Base-by-base conservation (phyloP, 2,888 invertebrate genomes). In the Eretmocerus hayati region DNA sequence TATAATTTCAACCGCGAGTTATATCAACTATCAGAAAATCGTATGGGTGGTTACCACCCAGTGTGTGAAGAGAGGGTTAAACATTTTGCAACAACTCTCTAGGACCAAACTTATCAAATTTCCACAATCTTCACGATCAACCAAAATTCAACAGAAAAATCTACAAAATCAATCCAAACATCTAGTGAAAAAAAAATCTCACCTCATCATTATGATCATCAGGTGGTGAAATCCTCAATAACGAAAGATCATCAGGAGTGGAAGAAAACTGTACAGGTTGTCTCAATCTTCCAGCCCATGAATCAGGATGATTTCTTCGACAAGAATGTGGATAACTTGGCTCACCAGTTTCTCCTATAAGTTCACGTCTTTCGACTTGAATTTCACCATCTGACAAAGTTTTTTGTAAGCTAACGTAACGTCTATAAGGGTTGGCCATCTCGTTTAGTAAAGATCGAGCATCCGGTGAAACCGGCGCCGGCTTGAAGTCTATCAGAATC, bases 401-500 rank as follows among this genome's bases (percentile, higher is more conserved):
- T 74, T 88, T 89, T 51, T 84, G 82, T 50, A 87, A 72, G 20
- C 71, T 64, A 56, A 74, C 75, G 31, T 66, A 63, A 64, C 76
- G 75, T 26, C 78, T 77, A 18, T 59, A 61, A 4, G 64, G 63
- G 36, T 63, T 60, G 4, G 68, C 62, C 53, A 67, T 66, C 50
- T 64, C 62, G 49, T 64, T 64, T 9, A 71, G 62, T 39, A 66
- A 62, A 16, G 62, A 64, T 52, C 80, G 79, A 44, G 80, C 80
- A 43, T 80, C 80, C 44, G 83, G 81, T 16, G 84, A 81, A 57
- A 80, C 80, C 36, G 77, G 77, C 43, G 80, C 80, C 5, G 90
- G 90, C 71, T 90, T 89, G 67, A 90, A 90, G 66, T 90, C 87
- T 57, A 90, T 90, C 54, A 90, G 84, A 48, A 90, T 90, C 73